These are phyloP conservation scores for Leucophenga maculata DNA, from an alignment of 2,888 invertebrate species.

Conservation along the genomic window DNA sequence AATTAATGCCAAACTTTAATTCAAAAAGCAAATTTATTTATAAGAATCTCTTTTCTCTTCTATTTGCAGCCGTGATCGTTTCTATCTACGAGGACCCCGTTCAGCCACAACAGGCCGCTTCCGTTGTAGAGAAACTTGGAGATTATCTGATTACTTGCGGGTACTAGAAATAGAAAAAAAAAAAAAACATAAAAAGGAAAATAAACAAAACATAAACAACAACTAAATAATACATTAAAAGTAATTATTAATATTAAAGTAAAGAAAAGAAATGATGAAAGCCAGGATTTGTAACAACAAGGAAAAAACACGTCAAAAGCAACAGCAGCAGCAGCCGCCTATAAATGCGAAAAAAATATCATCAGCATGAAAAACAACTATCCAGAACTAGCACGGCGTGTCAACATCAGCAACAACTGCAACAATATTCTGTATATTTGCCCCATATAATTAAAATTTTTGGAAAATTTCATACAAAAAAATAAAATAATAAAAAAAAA, in stretches of 20 bases:
- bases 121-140: constrained; percentile 96
- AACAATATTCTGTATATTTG: constrained; percentile 60
- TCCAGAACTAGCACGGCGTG: not conserved
- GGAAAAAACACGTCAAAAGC: not conserved
- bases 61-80: constrained; percentile 89
- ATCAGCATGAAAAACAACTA: not conserved
- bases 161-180: constrained; percentile 80
- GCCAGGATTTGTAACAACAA: constrained; percentile 31
- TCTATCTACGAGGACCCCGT: constrained; percentile 96
- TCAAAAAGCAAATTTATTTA: not conserved
- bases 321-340: too few relatives aligned
- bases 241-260: constrained; percentile 73
- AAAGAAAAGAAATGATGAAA: constrained; percentile 45
- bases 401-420: constrained; percentile 47
- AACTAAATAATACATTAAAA: constrained; percentile 45
- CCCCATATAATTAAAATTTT: constrained; percentile 66
- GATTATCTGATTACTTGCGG: constrained; percentile 97
- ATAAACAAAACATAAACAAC: constrained; percentile 50
- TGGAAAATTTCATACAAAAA: constrained; percentile 61
- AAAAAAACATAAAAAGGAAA: constrained; percentile 48
- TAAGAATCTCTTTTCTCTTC: constrained; percentile 18
- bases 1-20: not conserved
- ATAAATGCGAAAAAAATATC: not conserved
- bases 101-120: constrained; percentile 96
- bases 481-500: constrained; percentile 45